phyloP scores from a whole-genome alignment of 2,113 vertebrate genomes.

The Nasalis larvatus region DNA sequence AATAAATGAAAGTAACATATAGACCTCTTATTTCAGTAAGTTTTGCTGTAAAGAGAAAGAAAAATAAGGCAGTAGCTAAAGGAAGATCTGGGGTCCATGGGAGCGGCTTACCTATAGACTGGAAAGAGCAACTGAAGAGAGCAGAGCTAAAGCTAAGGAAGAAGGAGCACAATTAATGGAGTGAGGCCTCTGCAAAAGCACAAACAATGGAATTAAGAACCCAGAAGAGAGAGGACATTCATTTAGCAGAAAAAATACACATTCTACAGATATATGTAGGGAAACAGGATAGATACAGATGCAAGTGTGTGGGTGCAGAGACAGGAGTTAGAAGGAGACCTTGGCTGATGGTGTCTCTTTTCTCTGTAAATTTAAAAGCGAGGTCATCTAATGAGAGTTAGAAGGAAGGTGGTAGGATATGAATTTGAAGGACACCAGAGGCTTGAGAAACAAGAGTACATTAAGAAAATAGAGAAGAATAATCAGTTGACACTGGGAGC shows the following conservation, averaged over 20 bases:
- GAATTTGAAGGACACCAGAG: not conserved
- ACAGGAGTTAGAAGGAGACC: not conserved
- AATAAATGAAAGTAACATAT: not conserved
- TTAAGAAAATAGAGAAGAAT: not conserved
- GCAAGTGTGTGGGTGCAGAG: not conserved
- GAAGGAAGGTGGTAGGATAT: not conserved
- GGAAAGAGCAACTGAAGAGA: not conserved
- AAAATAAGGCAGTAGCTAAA: not conserved
- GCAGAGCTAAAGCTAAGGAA: not conserved
- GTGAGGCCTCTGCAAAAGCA: not conserved
- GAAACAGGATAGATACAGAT: not conserved
- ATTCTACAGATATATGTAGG: not conserved
- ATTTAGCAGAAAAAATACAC: not conserved
- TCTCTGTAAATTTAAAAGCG: not conserved
- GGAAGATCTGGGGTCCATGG: fast-evolving
- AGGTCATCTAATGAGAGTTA: not conserved
- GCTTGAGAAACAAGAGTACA: not conserved
- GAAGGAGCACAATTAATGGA: not conserved
- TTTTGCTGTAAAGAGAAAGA: not conserved
- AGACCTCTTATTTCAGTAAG: not conserved
- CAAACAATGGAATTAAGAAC: not conserved
- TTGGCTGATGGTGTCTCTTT: not conserved
- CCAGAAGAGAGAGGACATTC: not conserved
- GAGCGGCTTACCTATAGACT: not conserved
- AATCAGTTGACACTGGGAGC: too few relatives aligned